Percentiles rank a stretch among this genome's conserved stretches.
These are phyloP conservation scores for Siniperca knerii DNA, from an alignment of 2,113 vertebrate species.

Conservation along the genomic window DNA sequence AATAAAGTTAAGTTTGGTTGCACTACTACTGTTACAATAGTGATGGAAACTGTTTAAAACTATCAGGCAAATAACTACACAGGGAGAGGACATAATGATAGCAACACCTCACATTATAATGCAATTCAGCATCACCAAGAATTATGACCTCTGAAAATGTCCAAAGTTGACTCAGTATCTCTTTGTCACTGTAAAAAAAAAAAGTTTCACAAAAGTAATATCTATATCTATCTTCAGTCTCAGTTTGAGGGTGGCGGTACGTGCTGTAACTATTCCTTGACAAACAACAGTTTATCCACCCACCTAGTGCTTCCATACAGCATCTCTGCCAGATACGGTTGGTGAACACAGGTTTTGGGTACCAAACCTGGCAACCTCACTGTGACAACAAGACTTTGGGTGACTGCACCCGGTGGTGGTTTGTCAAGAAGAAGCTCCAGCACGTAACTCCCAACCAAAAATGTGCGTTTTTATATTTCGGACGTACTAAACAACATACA, in stretches of 20 bases:
- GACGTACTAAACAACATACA: background rate
- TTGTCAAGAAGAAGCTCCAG: background rate
- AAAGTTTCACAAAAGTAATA: background rate
- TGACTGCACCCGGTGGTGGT: background rate
- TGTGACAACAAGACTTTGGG: background rate
- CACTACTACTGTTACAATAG: background rate
- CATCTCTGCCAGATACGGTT: background rate
- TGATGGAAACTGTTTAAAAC: background rate
- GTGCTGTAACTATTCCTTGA: background rate
- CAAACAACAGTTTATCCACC: background rate
- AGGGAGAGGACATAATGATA: background rate
- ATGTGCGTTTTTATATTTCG: background rate
- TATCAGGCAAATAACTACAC: background rate
- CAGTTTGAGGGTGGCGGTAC: background rate
- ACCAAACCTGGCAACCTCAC: background rate
- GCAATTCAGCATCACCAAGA: background rate
- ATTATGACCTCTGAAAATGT: background rate
- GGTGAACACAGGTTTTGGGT: background rate
- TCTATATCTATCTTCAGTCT: background rate
- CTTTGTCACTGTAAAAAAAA: background rate
- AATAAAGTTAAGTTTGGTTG: background rate
- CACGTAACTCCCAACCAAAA: background rate
- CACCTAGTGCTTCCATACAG: background rate
- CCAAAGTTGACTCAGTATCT: background rate
- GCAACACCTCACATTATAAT: background rate